These are phyloP conservation scores for Diadophis punctatus DNA, from an alignment of 2,113 vertebrate genomes.

Conservation along the genomic window DNA sequence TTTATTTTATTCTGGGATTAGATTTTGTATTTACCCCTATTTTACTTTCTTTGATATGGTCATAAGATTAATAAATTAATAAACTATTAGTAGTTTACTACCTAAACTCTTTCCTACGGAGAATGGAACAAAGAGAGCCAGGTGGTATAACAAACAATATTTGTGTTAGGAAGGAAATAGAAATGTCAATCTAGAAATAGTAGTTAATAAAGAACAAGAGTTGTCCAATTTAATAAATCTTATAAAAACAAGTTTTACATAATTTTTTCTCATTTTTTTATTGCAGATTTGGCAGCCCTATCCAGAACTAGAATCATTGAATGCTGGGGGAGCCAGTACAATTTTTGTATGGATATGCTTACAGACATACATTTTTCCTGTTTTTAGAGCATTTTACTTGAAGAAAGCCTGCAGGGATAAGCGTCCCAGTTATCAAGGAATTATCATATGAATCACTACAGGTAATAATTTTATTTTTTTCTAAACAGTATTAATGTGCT, in stretches of 20 bases:
- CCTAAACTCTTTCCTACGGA: background rate
- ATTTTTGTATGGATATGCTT: background rate
- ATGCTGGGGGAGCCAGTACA: constrained; percentile 18
- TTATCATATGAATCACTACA: constrained; percentile 38
- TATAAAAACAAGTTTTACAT: background rate
- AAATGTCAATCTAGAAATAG: background rate
- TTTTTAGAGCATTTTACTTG: constrained; percentile 7
- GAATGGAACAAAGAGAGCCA: background rate
- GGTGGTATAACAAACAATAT: background rate
- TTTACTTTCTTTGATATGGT: background rate
- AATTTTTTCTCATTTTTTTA: background rate
- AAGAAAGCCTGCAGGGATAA: background rate
- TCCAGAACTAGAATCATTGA: background rate
- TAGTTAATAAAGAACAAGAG: background rate
- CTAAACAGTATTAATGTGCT: background rate
- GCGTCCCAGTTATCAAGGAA: background rate
- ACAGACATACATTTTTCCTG: rapidly evolving
- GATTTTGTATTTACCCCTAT: background rate
- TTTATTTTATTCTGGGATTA: background rate
- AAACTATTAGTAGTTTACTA: background rate
- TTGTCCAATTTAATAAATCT: background rate
- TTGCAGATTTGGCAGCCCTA: constrained; percentile 17
- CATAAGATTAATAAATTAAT: background rate
- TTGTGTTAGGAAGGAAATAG: background rate
- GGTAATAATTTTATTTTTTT: constrained; percentile 32